Percentiles rank a stretch among this genome's conserved stretches.
These are phyloP conservation scores for Helogale parvula DNA, from an alignment of 2,113 vertebrate species.

Conservation along the genomic window DNA sequence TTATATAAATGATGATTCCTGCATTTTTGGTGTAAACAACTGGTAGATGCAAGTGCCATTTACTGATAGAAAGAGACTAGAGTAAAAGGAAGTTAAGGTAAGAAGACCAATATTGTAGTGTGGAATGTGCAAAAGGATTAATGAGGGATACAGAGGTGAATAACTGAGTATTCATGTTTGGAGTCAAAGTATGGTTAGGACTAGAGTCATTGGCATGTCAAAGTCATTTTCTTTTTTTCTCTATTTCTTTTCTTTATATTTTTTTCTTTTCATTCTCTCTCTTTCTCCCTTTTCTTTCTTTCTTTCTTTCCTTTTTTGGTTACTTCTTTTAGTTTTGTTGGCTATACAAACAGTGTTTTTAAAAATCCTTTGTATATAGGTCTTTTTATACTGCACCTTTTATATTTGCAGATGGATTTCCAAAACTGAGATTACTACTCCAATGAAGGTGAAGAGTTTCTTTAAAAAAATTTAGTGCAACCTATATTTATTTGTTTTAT, in stretches of 20 bases:
- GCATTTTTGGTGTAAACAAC: background rate
- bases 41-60: background rate
- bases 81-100: background rate
- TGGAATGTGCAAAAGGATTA: background rate
- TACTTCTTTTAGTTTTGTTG: background rate
- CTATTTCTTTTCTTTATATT: background rate
- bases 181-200: background rate
- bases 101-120: background rate
- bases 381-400: background rate
- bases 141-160: background rate
- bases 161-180: background rate
- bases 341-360: background rate
- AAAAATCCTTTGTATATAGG: background rate
- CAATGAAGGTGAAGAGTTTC: background rate
- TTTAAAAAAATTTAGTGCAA: background rate
- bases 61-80: background rate
- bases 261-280: background rate
- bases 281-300: background rate
- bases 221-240: background rate
- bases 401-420: background rate
- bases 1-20: background rate
- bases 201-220: background rate
- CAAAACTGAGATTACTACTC: background rate
- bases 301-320: background rate
- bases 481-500: background rate